A percentile compares a stretch with the other conserved stretches of the same genome.
Evolutionary conservation across 2,888 invertebrate genomes (phyloP).

Genomic region (Nudaria mundana): DNA sequence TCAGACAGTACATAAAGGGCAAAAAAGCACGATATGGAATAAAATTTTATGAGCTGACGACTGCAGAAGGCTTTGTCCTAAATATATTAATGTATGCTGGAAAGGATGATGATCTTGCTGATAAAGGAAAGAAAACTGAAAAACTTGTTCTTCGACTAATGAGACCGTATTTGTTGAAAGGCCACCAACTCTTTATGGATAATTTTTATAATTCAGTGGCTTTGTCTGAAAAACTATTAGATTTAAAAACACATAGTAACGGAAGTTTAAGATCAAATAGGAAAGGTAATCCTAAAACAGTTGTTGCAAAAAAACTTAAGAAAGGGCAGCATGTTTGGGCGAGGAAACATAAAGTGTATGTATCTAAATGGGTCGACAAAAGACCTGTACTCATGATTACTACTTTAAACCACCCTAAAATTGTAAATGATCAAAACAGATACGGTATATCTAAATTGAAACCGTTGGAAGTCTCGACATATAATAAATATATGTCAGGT

Average conservation of each 20-base stretch:
- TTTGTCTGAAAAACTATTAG: conserved; percentile 1
- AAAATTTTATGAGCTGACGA: conserved; percentile 5
- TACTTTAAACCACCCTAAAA: not conserved
- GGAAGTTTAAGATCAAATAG: not conserved
- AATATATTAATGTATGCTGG: conserved; percentile 7
- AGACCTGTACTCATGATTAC: conserved; percentile 3
- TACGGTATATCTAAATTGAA: not conserved
- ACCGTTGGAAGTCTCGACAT: not conserved
- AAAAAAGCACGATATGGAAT: conserved; percentile 10
- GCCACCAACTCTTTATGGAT: conserved; percentile 7
- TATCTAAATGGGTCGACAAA: conserved; percentile 4
- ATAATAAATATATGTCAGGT: not conserved
- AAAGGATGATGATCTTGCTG: not conserved
- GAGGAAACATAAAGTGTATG: conserved; percentile 5
- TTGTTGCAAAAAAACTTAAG: not conserved
- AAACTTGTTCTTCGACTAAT: conserved; percentile 4
- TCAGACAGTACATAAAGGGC: conserved; percentile 4
- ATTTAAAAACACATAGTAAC: conserved; percentile 1
- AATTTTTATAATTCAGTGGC: conserved; percentile 4
- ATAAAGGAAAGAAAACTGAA: not conserved
- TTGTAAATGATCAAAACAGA: not conserved
- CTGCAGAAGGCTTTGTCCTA: conserved; percentile 3
- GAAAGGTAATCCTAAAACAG: not conserved
- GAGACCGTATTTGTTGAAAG: conserved; percentile 5
- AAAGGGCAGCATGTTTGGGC: conserved; percentile 7